Evolutionary conservation across 2,797 vertebrate genomes (phyloP).

Genomic region (Paedocypris micromegethes): DNA sequence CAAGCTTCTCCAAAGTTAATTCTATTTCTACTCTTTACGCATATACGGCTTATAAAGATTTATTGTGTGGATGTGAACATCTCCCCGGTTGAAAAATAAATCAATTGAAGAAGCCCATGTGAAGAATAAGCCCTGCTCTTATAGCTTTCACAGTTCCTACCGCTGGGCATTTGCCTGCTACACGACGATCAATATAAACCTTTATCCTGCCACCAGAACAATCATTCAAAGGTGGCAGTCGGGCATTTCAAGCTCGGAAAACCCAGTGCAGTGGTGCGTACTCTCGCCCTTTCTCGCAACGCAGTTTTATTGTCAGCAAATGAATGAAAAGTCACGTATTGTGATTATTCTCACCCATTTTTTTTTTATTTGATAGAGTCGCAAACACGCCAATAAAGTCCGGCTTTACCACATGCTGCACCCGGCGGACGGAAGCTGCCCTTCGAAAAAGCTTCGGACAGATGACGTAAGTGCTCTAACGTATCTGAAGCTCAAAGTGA

Average conservation of each 20-base stretch:
- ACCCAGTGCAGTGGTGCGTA: conserved; percentile 20
- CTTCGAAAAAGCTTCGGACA: conserved; percentile 89
- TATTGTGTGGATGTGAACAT: background rate
- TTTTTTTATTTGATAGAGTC: conserved; percentile 69
- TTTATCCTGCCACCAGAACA: conserved; percentile 12
- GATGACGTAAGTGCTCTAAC: conserved; percentile 81
- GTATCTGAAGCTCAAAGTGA: no score
- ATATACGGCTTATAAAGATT: background rate
- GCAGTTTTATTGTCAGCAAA: conserved; percentile 7
- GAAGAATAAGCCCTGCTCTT: background rate
- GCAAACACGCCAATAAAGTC: conserved; percentile 93
- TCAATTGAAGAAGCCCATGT: background rate
- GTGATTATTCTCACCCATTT: conserved; percentile 6
- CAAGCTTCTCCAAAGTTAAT: no score
- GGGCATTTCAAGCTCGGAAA: conserved; percentile 22
- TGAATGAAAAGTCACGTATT: conserved; percentile 12
- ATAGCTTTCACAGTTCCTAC: conserved; percentile 8
- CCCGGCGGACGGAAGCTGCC: conserved; percentile 87
- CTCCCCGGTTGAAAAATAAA: conserved; percentile 1
- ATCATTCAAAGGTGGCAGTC: conserved; percentile 10
- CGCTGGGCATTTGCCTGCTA: conserved; percentile 2
- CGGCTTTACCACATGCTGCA: conserved; percentile 95
- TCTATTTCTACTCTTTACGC: no score
- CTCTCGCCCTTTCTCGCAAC: background rate
- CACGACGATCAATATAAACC: conserved; percentile 32